These are phyloP conservation scores for Alviniconcha marisindica DNA, from an alignment of 1,140 invertebrate species.

Conservation along the genomic window DNA sequence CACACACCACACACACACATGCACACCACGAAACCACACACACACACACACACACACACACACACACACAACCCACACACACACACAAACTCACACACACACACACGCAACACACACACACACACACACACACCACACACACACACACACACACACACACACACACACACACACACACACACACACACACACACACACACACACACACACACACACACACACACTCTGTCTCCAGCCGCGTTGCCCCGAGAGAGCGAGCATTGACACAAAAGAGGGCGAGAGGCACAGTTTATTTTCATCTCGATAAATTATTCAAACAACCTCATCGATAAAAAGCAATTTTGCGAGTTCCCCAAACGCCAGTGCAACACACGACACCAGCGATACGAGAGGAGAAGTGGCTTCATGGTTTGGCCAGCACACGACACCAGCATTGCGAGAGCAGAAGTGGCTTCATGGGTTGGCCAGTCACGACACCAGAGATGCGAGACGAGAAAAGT, in stretches of 20 bases:
- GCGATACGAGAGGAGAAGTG: not conserved
- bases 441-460: too few relatives aligned
- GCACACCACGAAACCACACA: too few relatives aligned
- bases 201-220: not conserved
- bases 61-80: too few relatives aligned
- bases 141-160: not conserved
- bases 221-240: not conserved
- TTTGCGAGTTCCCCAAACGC: not conserved
- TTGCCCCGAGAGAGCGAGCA: not conserved
- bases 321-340: constrained; percentile 30
- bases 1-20: too few relatives aligned
- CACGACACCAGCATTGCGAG: too few relatives aligned
- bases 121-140: not conserved
- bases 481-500: too few relatives aligned
- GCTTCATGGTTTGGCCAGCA: not conserved
- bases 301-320: constrained; percentile 14
- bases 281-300: constrained; percentile 25
- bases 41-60: too few relatives aligned
- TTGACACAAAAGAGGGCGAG: constrained; percentile 2
- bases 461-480: too few relatives aligned
- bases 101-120: too few relatives aligned
- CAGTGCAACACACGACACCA: not conserved
- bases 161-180: not conserved
- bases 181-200: constrained; percentile 11
- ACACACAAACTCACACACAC: too few relatives aligned